Conservation (phyloP, 2,888 invertebrate species). For the Clusia tigrina region DNA sequence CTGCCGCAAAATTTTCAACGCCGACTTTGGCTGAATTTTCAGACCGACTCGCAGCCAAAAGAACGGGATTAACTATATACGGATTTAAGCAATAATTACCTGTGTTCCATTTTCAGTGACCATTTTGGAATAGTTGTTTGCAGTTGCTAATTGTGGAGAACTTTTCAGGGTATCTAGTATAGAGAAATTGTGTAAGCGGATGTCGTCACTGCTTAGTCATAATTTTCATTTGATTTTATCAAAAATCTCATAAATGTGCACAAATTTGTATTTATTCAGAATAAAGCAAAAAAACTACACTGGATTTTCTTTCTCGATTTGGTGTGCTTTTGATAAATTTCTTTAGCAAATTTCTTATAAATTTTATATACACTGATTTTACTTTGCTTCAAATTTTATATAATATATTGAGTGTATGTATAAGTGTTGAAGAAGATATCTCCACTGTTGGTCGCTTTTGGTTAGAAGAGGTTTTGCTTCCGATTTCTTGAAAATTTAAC, state of each 20-base stretch:
- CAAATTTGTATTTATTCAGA: conserved; percentile 15
- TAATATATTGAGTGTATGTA: conserved; percentile 43
- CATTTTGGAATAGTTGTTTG: conserved; percentile 49
- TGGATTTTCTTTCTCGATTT: conserved; percentile 22
- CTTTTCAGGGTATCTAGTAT: conserved; percentile 45
- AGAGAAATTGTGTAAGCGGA: conserved; percentile 59
- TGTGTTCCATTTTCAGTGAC: conserved; percentile 65
- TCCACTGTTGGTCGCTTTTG: conserved; percentile 39
- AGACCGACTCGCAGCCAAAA: too few relatives aligned
- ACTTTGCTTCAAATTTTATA: conserved; percentile 50
- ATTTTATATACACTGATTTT: conserved; percentile 54
- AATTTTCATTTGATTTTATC: conserved; percentile 35
- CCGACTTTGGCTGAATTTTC: too few relatives aligned
- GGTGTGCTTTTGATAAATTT: conserved; percentile 33
- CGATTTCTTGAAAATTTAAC: conserved; percentile 61
- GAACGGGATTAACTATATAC: too few relatives aligned
- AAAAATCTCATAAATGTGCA: conserved; percentile 14
- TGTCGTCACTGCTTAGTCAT: conserved; percentile 63
- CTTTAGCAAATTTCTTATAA: too few relatives aligned
- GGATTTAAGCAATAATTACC: conserved; percentile 47
- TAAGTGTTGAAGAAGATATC: conserved; percentile 39
- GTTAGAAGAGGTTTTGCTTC: conserved; percentile 51
- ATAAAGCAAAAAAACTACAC: conserved; percentile 24
- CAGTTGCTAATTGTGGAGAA: not conserved
- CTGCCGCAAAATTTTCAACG: conserved; percentile 41